These are phyloP conservation scores for Drosophila paulistorum DNA, from an alignment of 1,140 invertebrate genomes.

Conservation along the genomic window DNA sequence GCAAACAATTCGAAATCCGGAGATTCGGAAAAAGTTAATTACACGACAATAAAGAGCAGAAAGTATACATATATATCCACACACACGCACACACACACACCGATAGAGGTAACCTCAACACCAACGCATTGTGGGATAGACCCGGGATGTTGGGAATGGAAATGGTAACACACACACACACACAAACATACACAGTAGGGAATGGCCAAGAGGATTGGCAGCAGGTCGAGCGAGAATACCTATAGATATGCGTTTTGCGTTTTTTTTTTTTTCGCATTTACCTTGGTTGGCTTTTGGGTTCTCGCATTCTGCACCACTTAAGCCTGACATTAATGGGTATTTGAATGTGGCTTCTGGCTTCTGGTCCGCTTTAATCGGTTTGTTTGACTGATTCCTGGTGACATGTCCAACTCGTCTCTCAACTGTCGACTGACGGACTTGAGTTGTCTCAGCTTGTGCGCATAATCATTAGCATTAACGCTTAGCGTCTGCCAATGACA, in stretches of 20 bases:
- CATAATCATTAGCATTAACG: conserved; percentile 61
- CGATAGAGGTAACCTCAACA: conserved; percentile 1
- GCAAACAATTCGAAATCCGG: conserved; percentile 79
- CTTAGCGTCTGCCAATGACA: conserved; percentile 8
- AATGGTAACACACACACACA: conserved; percentile 15
- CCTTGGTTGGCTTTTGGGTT: conserved; percentile 13
- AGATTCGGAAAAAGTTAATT: conserved; percentile 81
- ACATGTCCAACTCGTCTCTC: conserved; percentile 35
- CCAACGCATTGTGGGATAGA: conserved; percentile 7
- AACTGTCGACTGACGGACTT: neutral
- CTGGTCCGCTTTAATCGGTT: conserved; percentile 50
- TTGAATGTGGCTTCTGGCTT: conserved; percentile 73
- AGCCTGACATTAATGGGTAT: conserved; percentile 76
- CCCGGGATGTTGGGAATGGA: conserved; percentile 14
- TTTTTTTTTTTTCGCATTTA: conserved; percentile 21
- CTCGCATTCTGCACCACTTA: conserved; percentile 41
- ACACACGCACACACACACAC: neutral
- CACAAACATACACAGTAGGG: neutral
- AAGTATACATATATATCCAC: conserved; percentile 4
- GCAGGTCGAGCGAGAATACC: conserved; percentile 39
- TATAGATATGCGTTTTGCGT: conserved; percentile 24
- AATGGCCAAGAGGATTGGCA: conserved; percentile 7
- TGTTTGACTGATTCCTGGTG: conserved; percentile 60
- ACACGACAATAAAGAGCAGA: conserved; percentile 78
- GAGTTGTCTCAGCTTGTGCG: neutral